Base-by-base conservation (phyloP, 2,113 vertebrate species). In the Callaeas wilsoni region DNA sequence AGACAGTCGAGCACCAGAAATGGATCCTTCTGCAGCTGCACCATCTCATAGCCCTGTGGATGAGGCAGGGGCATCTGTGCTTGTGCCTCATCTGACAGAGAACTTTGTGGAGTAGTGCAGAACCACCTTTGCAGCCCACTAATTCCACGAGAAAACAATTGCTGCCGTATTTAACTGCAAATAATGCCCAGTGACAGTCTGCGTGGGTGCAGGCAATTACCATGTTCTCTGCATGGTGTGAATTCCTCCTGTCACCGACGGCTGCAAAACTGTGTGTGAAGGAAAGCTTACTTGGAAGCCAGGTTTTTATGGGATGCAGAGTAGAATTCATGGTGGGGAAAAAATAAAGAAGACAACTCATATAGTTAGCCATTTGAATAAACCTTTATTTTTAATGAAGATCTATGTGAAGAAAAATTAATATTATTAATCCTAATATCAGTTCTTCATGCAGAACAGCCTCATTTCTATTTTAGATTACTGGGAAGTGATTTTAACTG, bases 31-130 rank as follows among this genome's bases (percentile, higher is more conserved):
- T 46, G 11, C 44, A 69, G 42, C 67, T 57, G 10, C 29, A 49
- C 2, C 15, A 32, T 32, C 10, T 6, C 56, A 47, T 17, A 39
- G 1, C 10, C 7, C 27, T 4, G 3, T 0, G 0, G 27, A 63
- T 71, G 37, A 60, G 17, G 15, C 49, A n/a, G 32, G 29, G 6
- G 4, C 3, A 73, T 39, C 39, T 46, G 39, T 50, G 26, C 33
- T 79, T 35, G 10, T n/a, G 33, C 18, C 41, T 73, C 39, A 73
- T 19, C 52, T 65, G 49, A 41, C 44, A 76, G 49, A 32, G 44
- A 1, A 0, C 39, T 88, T 46, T 1, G 0, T 55, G 32, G 49
- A 17, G 7, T 39, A 56, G 27, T 6, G 6, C 20, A 69, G 26
- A 88, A 7, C 22, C 62, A 16, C 37, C 77, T 78, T 60, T 83